Conservation (phyloP, 2,797 vertebrate species). For the Ambastaia sidthimunki region DNA sequence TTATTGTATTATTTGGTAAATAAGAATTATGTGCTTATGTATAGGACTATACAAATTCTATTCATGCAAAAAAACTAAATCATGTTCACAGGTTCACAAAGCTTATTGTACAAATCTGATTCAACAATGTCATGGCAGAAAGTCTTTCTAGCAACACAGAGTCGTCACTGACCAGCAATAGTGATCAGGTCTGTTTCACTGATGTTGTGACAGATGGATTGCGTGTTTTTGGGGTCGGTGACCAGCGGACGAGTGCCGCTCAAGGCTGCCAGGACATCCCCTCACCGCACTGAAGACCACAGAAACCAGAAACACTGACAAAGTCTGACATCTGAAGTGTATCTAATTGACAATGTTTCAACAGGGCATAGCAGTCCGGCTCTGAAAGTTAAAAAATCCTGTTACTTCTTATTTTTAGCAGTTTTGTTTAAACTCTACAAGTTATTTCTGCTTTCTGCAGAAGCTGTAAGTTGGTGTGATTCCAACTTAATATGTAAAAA, state of each 20-base stretch:
- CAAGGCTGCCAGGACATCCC: slow-evolving; percentile 96
- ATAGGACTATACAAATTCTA: too few species aligned
- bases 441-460: too few species aligned
- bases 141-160: neutral
- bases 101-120: neutral
- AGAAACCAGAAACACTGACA: slow-evolving; percentile 37
- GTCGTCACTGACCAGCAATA: slow-evolving; percentile 86
- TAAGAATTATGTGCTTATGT: too few species aligned
- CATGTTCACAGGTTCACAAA: too few species aligned
- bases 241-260: slow-evolving; percentile 96
- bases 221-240: slow-evolving; percentile 92
- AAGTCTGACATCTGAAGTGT: slow-evolving; percentile 41
- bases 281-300: slow-evolving; percentile 86
- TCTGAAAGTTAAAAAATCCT: neutral
- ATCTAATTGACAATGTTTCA: slow-evolving; percentile 24
- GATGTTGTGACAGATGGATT: slow-evolving; percentile 89
- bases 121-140: neutral
- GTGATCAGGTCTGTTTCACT: slow-evolving; percentile 90
- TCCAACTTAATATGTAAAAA: neutral
- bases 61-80: neutral
- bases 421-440: neutral
- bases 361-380: neutral
- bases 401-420: neutral
- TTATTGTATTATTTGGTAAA: too few species aligned
- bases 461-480: too few species aligned